A percentile compares a stretch with the other conserved stretches of the same genome.
These are phyloP conservation scores for Eupithecia inturbata DNA, from an alignment of 2,888 invertebrate species.

Conservation along the genomic window DNA sequence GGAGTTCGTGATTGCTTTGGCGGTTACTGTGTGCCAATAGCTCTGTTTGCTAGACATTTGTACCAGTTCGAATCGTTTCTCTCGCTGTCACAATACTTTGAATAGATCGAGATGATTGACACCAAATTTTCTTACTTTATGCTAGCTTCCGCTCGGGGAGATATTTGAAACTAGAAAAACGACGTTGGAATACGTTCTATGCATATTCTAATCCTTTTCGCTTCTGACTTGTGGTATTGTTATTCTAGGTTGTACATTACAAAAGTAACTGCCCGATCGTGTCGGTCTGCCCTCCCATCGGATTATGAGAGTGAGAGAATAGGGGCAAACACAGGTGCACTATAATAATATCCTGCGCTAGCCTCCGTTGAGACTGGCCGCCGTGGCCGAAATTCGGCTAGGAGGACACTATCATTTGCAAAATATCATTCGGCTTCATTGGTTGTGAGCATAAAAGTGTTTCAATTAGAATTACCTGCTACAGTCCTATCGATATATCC, in stretches of 20 bases:
- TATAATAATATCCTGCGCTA: background rate
- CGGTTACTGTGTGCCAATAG: constrained; percentile 14
- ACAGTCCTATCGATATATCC: too few relatives aligned
- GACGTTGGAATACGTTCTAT: background rate
- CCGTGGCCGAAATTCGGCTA: background rate
- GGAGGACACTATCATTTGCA: too few relatives aligned
- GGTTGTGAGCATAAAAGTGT: too few relatives aligned
- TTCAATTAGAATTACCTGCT: too few relatives aligned
- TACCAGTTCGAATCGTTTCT: background rate
- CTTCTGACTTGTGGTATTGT: background rate
- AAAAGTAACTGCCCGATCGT: background rate
- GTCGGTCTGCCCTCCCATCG: background rate
- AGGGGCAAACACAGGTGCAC: background rate
- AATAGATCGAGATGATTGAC: background rate
- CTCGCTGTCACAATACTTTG: background rate
- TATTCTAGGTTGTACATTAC: background rate
- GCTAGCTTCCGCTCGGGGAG: background rate
- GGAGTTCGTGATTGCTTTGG: constrained; percentile 32
- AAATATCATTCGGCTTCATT: too few relatives aligned
- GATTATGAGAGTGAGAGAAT: background rate
- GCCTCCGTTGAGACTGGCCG: too few relatives aligned
- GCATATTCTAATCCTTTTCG: background rate
- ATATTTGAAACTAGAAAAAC: background rate
- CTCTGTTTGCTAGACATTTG: constrained; percentile 21
- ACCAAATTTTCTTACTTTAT: background rate